Evolutionary conservation across 2,888 invertebrate species (phyloP).

Genomic region (Mayetiola destructor): DNA sequence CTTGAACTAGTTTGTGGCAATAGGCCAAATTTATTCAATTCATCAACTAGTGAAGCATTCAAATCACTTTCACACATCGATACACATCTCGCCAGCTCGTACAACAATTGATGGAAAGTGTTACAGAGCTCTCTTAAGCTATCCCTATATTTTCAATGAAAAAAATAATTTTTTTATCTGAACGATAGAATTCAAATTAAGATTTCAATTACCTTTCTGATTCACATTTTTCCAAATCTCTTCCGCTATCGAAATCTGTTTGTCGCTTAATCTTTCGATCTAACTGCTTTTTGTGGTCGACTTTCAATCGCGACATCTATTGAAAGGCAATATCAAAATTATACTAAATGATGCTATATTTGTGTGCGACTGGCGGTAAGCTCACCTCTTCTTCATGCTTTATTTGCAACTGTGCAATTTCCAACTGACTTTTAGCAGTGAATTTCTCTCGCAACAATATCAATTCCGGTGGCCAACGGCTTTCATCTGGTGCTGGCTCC

Average conservation of each 20-base stretch:
- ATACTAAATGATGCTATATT: neutral
- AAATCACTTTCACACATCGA: slow-evolving; percentile 63
- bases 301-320: slow-evolving; percentile 34
- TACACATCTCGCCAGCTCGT: slow-evolving; percentile 58
- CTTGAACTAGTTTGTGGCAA: neutral
- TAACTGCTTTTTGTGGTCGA: slow-evolving; percentile 33
- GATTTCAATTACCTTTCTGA: slow-evolving; percentile 23
- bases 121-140: slow-evolving; percentile 48
- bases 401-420: slow-evolving; percentile 42
- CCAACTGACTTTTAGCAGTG: slow-evolving; percentile 47
- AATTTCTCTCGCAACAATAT: slow-evolving; percentile 57
- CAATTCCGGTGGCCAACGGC: slow-evolving; percentile 60
- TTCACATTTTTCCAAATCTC: slow-evolving; percentile 31
- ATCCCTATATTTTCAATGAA: slow-evolving; percentile 40
- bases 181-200: slow-evolving; percentile 14
- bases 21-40: slow-evolving; percentile 24
- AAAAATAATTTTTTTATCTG: slow-evolving; percentile 17
- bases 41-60: slow-evolving; percentile 56
- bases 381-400: slow-evolving; percentile 48
- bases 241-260: slow-evolving; percentile 31
- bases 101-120: slow-evolving; percentile 49
- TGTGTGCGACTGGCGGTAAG: neutral
- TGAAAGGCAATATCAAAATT: neutral
- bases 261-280: slow-evolving; percentile 34
- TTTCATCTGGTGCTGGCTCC: slow-evolving; percentile 51